These are phyloP conservation scores for Camponotus floridanus DNA, from an alignment of 1,140 invertebrate genomes.

Conservation along the genomic window DNA sequence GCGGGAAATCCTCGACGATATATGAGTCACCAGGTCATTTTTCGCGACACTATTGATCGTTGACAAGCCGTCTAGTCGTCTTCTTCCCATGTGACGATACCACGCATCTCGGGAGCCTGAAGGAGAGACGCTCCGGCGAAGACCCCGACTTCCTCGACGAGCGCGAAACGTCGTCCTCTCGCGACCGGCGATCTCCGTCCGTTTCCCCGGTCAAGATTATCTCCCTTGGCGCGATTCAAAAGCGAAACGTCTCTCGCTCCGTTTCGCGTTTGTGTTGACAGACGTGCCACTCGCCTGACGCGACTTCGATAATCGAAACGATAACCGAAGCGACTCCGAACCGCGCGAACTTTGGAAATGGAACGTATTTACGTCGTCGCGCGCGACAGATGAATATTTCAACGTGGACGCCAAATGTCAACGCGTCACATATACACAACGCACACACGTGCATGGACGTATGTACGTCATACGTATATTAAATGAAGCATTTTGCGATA, in stretches of 20 bases:
- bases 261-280: conserved; percentile 63
- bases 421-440: background rate
- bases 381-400: background rate
- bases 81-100: conserved; percentile 78
- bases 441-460: background rate
- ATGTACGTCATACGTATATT: conserved; percentile 20
- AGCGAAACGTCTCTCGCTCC: conserved; percentile 47
- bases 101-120: conserved; percentile 52
- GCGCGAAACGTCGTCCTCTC: background rate
- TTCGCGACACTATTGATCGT: conserved; percentile 85
- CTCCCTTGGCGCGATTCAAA: conserved; percentile 36
- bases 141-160: background rate
- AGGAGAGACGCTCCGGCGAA: conserved; percentile 25
- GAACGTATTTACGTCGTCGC: background rate
- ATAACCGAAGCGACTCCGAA: background rate
- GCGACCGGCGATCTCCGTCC: background rate
- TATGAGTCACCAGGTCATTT: conserved; percentile 83
- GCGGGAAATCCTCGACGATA: conserved; percentile 69
- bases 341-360: conserved; percentile 38
- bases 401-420: background rate
- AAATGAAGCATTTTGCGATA: background rate
- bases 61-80: conserved; percentile 76
- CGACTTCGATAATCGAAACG: conserved; percentile 68
- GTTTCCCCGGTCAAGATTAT: background rate
- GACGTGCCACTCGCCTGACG: conserved; percentile 46